Evolutionary conservation across 2,113 vertebrate genomes (phyloP).

Genomic region (Myrmophylax atrothorax): DNA sequence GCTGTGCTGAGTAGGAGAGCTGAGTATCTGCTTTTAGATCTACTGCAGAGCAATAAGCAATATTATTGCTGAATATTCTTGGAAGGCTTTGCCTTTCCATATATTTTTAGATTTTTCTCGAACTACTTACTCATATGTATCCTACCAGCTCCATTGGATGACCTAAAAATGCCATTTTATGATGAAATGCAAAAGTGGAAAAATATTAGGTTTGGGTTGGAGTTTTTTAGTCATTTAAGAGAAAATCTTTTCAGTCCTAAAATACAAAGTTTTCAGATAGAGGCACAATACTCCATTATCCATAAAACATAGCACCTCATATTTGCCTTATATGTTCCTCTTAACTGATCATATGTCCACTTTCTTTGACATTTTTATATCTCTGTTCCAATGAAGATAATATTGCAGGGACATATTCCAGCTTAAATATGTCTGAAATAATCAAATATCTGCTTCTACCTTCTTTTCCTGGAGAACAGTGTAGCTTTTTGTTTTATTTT

Average conservation of each 20-base stretch:
- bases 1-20: background rate
- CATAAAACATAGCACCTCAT: background rate
- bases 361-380: background rate
- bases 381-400: background rate
- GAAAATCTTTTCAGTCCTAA: background rate
- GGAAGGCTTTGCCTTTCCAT: constrained; percentile 30
- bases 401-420: background rate
- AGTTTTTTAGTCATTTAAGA: background rate
- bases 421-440: background rate
- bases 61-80: constrained; percentile 46
- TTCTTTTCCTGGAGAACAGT: background rate
- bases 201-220: background rate
- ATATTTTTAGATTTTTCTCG: background rate
- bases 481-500: background rate
- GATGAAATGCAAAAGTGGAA: background rate
- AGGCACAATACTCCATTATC: background rate
- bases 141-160: background rate
- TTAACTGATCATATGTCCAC: background rate
- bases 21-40: background rate
- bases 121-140: background rate
- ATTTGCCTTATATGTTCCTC: background rate
- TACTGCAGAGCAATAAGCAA: background rate
- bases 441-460: background rate
- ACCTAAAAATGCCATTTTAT: constrained; percentile 31
- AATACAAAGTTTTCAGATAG: background rate